Evolutionary conservation across 2,113 vertebrate genomes (phyloP).

Genomic region (Cheilinus undulatus): DNA sequence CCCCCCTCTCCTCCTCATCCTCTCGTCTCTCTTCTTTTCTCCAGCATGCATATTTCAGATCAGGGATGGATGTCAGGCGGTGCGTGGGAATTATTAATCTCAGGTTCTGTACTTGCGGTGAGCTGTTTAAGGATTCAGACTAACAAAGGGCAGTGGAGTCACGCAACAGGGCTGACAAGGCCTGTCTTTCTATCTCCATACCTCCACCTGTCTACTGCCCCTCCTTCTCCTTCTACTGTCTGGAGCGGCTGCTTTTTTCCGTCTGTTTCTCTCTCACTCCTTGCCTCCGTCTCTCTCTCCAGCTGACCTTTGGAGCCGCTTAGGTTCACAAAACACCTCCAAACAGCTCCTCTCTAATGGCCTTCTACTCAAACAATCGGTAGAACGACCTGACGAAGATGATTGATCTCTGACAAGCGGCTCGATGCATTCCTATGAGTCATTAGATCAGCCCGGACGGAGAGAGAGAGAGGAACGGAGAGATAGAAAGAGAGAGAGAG

Average conservation of each 20-base stretch:
- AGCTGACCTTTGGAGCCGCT: conserved; percentile 85
- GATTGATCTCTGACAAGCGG: conserved; percentile 88
- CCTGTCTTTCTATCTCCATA: conserved; percentile 69
- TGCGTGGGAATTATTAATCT: conserved; percentile 86
- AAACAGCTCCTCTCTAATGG: conserved; percentile 88
- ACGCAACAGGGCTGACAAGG: conserved; percentile 81
- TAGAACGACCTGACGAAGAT: conserved; percentile 84
- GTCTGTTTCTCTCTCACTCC: conserved; percentile 58
- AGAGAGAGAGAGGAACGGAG: conserved; percentile 43
- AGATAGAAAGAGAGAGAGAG: conserved; percentile 57
- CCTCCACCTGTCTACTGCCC: conserved; percentile 61
- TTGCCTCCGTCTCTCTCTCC: conserved; percentile 69
- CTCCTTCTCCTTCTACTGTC: conserved; percentile 1
- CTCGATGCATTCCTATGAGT: conserved; percentile 84
- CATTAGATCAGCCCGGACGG: conserved; percentile 83
- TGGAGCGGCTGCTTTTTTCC: conserved; percentile 17
- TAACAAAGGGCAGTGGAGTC: conserved; percentile 87
- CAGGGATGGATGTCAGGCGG: conserved; percentile 80
- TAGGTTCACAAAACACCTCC: conserved; percentile 87
- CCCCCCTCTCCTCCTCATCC: conserved; percentile 47
- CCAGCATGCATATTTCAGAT: conserved; percentile 83
- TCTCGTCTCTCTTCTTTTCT: conserved; percentile 65
- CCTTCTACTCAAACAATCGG: conserved; percentile 86
- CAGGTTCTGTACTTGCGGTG: conserved; percentile 76
- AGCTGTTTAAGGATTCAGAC: conserved; percentile 85